These are phyloP conservation scores for Ophiodon elongatus DNA, from an alignment of 2,113 vertebrate species.

Conservation along the genomic window DNA sequence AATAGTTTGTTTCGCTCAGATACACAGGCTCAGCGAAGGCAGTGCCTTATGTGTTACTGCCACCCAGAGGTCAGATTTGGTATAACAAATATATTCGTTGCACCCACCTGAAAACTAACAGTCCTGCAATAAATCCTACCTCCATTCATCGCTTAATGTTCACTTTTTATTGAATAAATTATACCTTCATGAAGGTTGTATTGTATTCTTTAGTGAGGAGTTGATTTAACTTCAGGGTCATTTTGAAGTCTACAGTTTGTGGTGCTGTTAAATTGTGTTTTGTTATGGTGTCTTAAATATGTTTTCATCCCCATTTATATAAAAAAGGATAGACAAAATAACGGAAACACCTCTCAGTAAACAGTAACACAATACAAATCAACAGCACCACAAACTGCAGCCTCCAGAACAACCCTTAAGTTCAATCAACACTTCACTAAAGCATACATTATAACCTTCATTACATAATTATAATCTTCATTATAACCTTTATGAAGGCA, in stretches of 20 bases:
- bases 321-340: not conserved
- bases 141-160: not conserved
- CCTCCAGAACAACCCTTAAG: not conserved
- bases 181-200: not conserved
- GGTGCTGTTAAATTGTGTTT: not conserved
- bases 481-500: not conserved
- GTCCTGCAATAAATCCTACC: not conserved
- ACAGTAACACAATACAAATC: not conserved
- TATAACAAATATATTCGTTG: not conserved
- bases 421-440: not conserved
- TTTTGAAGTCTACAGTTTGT: not conserved
- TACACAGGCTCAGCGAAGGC: not conserved
- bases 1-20: not conserved
- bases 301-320: not conserved
- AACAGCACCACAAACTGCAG: not conserved
- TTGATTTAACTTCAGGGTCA: not conserved
- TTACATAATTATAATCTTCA: not conserved
- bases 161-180: not conserved
- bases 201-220: not conserved
- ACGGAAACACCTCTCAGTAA: not conserved
- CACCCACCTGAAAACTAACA: not conserved
- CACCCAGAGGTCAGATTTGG: conserved; percentile 50
- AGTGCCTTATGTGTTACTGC: conserved; percentile 53
- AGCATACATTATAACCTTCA: not conserved
- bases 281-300: not conserved